phyloP scores from a whole-genome alignment of 1,140 invertebrate species.

The Teleogryllus occipitalis region DNA sequence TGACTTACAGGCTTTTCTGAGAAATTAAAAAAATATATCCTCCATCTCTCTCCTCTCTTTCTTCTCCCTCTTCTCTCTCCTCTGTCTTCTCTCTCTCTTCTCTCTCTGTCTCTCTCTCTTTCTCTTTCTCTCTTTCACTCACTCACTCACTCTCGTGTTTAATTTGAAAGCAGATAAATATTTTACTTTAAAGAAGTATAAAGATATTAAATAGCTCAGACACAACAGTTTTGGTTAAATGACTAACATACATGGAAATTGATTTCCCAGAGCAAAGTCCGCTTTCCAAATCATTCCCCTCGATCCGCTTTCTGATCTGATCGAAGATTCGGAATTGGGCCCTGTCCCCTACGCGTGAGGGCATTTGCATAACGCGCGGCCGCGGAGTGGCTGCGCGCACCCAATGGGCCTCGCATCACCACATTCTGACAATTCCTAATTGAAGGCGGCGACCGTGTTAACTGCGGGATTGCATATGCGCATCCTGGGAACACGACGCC shows the following conservation, averaged over 20 bases:
- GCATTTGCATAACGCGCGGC: background rate
- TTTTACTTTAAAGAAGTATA: too few relatives aligned
- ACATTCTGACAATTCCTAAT: background rate
- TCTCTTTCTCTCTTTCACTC: background rate
- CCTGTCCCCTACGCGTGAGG: background rate
- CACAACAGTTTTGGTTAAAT: too few relatives aligned
- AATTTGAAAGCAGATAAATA: too few relatives aligned
- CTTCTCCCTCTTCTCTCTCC: slow-evolving; percentile 1
- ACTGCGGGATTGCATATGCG: background rate
- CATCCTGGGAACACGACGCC: background rate
- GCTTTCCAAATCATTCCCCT: too few relatives aligned
- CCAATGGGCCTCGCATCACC: background rate
- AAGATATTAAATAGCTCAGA: too few relatives aligned
- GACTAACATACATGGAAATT: too few relatives aligned
- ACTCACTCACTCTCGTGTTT: background rate
- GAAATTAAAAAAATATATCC: background rate
- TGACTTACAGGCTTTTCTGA: too few relatives aligned
- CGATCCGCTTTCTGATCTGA: too few relatives aligned
- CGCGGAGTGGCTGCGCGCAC: background rate
- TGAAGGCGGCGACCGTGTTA: background rate
- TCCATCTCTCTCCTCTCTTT: background rate
- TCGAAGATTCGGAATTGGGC: too few relatives aligned
- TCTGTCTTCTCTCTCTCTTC: background rate
- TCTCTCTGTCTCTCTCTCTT: background rate
- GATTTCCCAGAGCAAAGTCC: too few relatives aligned